A percentile compares a stretch with the other conserved stretches of the same genome.
Conservation (phyloP, 2,888 invertebrate species). For the Sarcophaga rosellei region DNA sequence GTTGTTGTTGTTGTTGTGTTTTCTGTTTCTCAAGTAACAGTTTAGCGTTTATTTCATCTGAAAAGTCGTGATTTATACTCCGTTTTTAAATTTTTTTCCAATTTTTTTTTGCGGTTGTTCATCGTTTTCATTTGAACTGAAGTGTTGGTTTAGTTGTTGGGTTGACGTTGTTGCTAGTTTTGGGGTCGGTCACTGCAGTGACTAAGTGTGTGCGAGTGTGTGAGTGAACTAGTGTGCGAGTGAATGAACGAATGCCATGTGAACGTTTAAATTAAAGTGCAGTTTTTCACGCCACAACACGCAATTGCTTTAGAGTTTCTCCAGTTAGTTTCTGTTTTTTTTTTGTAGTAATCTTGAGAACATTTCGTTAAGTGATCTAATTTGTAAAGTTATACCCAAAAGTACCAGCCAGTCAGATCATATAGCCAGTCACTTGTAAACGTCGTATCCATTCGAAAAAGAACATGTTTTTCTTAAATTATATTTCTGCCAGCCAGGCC, state of each 20-base stretch:
- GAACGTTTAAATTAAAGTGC: conserved; percentile 67
- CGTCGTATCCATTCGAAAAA: too few relatives aligned
- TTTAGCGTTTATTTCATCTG: conserved; percentile 67
- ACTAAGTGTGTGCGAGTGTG: background rate
- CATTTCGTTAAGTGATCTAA: conserved; percentile 67
- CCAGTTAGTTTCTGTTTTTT: background rate
- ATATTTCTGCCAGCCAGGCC: background rate
- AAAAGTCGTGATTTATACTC: conserved; percentile 69
- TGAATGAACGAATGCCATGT: conserved; percentile 59
- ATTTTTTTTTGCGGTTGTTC: conserved; percentile 7
- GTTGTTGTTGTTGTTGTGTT: too few relatives aligned
- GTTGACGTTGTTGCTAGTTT: background rate
- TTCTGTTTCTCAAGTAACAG: conserved; percentile 61
- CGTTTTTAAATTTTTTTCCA: conserved; percentile 24
- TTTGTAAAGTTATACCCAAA: conserved; percentile 49
- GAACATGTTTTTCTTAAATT: conserved; percentile 37
- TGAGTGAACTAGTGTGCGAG: conserved; percentile 41
- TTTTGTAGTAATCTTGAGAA: conserved; percentile 62
- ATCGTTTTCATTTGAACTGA: background rate
- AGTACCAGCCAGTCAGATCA: too few relatives aligned
- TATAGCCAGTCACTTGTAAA: too few relatives aligned
- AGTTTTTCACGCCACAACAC: conserved; percentile 68
- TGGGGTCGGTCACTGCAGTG: conserved; percentile 50
- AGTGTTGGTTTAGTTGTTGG: background rate
- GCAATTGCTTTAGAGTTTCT: conserved; percentile 49